Percentiles rank a stretch among this genome's conserved stretches.
These are phyloP conservation scores for Nematolebias whitei DNA, from an alignment of 2,113 vertebrate genomes.

Conservation along the genomic window DNA sequence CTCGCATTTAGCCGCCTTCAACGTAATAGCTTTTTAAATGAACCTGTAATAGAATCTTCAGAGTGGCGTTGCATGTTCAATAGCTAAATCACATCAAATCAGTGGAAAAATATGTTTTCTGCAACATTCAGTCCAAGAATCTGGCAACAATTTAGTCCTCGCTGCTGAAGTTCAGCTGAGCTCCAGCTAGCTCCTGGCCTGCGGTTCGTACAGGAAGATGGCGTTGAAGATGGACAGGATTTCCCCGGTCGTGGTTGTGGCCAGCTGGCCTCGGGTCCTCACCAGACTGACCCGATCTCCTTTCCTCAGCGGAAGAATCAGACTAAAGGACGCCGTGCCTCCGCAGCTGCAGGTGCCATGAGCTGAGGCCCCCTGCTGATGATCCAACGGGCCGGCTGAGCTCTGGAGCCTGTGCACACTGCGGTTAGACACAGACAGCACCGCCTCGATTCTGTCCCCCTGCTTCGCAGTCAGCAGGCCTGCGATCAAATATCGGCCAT, in stretches of 20 bases:
- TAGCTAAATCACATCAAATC: slow-evolving; percentile 39
- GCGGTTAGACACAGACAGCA: slow-evolving; percentile 89
- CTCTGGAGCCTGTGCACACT: slow-evolving; percentile 89
- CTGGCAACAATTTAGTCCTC: slow-evolving; percentile 44
- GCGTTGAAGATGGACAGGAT: slow-evolving; percentile 94
- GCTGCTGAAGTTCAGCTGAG: background rate
- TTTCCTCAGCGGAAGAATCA: slow-evolving; percentile 88
- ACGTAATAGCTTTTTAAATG: slow-evolving; percentile 20
- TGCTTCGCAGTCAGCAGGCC: slow-evolving; percentile 86
- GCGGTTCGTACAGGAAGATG: slow-evolving; percentile 89
- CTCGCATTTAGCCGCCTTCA: slow-evolving; percentile 33
- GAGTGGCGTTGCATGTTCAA: slow-evolving; percentile 6
- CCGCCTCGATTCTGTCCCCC: slow-evolving; percentile 84
- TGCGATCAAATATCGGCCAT: slow-evolving; percentile 91
- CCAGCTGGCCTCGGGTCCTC: slow-evolving; percentile 87
- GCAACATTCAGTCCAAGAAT: slow-evolving; percentile 37
- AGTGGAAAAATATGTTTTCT: slow-evolving; percentile 12
- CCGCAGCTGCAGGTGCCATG: slow-evolving; percentile 79
- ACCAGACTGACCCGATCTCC: slow-evolving; percentile 88
- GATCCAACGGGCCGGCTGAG: slow-evolving; percentile 70
- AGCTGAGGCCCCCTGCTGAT: slow-evolving; percentile 67
- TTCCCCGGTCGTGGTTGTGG: slow-evolving; percentile 87
- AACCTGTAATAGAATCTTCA: slow-evolving; percentile 38
- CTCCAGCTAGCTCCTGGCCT: slow-evolving; percentile 82
- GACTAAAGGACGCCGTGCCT: slow-evolving; percentile 86